Percentiles rank a stretch among this genome's conserved stretches.
Conservation (phyloP, 2,888 invertebrate species). For the Hemithea aestivaria region DNA sequence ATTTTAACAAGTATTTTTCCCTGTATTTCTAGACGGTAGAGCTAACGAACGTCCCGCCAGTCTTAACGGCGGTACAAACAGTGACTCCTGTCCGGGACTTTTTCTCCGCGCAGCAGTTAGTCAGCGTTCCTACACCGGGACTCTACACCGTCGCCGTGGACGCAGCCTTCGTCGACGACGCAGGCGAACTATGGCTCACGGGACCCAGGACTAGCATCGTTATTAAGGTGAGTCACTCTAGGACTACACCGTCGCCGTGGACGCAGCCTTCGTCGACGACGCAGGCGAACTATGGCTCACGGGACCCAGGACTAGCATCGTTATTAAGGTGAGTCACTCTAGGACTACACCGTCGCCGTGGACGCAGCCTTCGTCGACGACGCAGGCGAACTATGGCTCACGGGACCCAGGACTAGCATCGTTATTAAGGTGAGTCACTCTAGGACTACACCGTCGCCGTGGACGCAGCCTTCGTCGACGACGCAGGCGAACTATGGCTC, state of each 20-base stretch:
- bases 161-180: constrained; percentile 91
- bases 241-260: constrained; percentile 83
- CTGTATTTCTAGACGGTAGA: constrained; percentile 52
- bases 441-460: constrained; percentile 81
- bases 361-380: constrained; percentile 93
- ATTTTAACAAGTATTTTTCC: not conserved
- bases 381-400: constrained; percentile 91
- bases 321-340: constrained; percentile 80
- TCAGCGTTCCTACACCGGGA: constrained; percentile 80
- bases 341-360: constrained; percentile 81
- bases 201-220: constrained; percentile 89
- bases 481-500: constrained; percentile 91
- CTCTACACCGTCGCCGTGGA: constrained; percentile 85
- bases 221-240: constrained; percentile 79
- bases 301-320: constrained; percentile 88
- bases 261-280: constrained; percentile 92
- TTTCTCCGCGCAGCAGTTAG: constrained; percentile 94
- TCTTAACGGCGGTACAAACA: constrained; percentile 84
- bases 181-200: constrained; percentile 92
- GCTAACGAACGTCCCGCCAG: constrained; percentile 52
- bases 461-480: constrained; percentile 92
- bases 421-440: constrained; percentile 81
- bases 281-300: constrained; percentile 93
- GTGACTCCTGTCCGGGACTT: constrained; percentile 95
- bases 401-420: constrained; percentile 89